These are phyloP conservation scores for Sylvicola cinctus DNA, from an alignment of 2,888 invertebrate genomes.

Conservation along the genomic window DNA sequence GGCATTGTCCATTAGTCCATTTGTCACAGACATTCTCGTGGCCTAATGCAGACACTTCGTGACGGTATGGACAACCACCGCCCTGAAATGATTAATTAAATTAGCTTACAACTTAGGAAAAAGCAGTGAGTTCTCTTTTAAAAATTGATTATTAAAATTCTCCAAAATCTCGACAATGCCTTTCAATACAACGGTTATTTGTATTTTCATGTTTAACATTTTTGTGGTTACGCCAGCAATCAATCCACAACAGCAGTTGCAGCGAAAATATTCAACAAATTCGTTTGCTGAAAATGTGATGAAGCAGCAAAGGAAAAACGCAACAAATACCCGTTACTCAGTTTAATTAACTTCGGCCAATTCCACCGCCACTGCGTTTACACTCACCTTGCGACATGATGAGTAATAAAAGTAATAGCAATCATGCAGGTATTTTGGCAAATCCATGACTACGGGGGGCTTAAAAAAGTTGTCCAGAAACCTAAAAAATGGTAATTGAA, in stretches of 20 bases:
- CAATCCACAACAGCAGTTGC: too few species aligned
- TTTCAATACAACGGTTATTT: too few species aligned
- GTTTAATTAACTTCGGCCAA: too few species aligned
- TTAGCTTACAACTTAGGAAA: background rate
- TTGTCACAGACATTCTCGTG: background rate
- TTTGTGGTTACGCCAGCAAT: too few species aligned
- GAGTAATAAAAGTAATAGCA: background rate
- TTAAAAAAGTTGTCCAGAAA: background rate
- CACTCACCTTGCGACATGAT: background rate
- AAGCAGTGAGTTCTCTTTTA: background rate
- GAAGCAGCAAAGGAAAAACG: too few species aligned
- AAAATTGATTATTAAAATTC: background rate
- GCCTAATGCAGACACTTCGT: background rate
- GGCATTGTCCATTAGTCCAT: background rate
- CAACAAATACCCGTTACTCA: too few species aligned
- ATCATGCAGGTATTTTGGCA: background rate
- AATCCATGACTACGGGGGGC: background rate
- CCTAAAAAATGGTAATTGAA: background rate
- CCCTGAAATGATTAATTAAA: background rate
- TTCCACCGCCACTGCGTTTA: too few species aligned
- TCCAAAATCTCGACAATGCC: too few species aligned
- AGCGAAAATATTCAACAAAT: too few species aligned
- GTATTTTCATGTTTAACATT: too few species aligned
- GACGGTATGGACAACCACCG: background rate
- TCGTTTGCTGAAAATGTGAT: too few species aligned